These are phyloP conservation scores for Ormyrus nitidulus DNA, from an alignment of 2,888 invertebrate genomes.

Conservation along the genomic window DNA sequence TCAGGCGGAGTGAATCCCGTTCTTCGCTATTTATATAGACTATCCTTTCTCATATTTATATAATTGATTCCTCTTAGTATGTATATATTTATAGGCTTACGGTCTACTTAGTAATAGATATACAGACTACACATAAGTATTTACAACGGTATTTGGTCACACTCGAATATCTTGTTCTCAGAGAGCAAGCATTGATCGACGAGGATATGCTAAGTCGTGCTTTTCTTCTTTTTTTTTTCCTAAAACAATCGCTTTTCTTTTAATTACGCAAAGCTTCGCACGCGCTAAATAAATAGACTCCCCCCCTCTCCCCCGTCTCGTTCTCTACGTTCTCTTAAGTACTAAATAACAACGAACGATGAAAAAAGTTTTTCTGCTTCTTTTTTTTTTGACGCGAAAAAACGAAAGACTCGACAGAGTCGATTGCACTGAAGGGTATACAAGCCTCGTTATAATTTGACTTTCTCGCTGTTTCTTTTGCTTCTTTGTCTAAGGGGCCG, in stretches of 20 bases:
- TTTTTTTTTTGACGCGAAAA: constrained; percentile 2
- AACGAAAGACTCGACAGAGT: neutral
- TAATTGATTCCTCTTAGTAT: constrained; percentile 38
- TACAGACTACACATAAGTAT: constrained; percentile 51
- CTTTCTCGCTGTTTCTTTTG: constrained; percentile 18
- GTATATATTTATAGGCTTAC: constrained; percentile 52
- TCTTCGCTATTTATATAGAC: constrained; percentile 42
- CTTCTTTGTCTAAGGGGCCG: neutral
- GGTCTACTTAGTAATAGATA: constrained; percentile 27
- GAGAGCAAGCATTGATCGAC: constrained; percentile 42
- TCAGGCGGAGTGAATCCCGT: constrained; percentile 2
- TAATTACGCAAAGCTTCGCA: constrained; percentile 6
- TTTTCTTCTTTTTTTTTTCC: neutral
- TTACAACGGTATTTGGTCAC: constrained; percentile 50
- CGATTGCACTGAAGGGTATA: constrained; percentile 48
- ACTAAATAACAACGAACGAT: constrained; percentile 57
- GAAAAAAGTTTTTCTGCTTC: constrained; percentile 18
- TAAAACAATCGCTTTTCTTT: constrained; percentile 18
- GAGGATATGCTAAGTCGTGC: constrained; percentile 15
- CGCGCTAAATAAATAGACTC: constrained; percentile 44
- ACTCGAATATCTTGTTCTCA: constrained; percentile 28
- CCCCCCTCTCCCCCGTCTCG: neutral
- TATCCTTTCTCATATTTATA: constrained; percentile 27
- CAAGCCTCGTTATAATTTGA: constrained; percentile 41
- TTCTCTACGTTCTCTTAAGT: constrained; percentile 50